A percentile compares a stretch with the other conserved stretches of the same genome.
Conservation (phyloP, 2,113 vertebrate genomes). For the Dipodomys ordii region DNA sequence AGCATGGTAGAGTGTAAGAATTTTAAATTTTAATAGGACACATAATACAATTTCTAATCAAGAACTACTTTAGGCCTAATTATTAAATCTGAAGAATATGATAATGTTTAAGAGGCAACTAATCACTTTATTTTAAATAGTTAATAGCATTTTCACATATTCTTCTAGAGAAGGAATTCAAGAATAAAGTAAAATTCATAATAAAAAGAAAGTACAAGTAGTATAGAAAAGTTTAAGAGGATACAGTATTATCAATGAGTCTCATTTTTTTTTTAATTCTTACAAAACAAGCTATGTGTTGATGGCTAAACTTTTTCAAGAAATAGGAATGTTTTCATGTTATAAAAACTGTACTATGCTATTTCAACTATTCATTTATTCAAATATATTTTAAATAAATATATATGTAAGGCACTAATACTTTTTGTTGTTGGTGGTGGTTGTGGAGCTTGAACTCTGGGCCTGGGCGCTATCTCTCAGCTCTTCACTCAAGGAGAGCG, state of each 20-base stretch:
- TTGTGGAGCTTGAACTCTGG: no score
- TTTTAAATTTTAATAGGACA: constrained; percentile 64
- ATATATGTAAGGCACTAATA: background rate
- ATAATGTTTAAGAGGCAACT: constrained; percentile 48
- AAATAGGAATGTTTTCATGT: background rate
- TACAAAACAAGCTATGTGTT: constrained; percentile 41
- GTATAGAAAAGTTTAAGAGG: constrained; percentile 55
- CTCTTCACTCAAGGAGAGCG: no score
- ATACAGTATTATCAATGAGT: constrained; percentile 64
- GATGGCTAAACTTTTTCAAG: background rate
- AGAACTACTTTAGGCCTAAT: constrained; percentile 51
- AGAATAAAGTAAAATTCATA: constrained; percentile 70
- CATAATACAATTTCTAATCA: constrained; percentile 58
- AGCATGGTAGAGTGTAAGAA: constrained; percentile 57
- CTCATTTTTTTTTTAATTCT: constrained; percentile 42
- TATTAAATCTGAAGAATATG: constrained; percentile 68
- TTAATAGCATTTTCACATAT: constrained; percentile 63
- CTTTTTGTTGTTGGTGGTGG: no score
- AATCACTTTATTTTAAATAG: constrained; percentile 70
- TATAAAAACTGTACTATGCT: constrained; percentile 20
- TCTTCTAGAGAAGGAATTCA: constrained; percentile 65
- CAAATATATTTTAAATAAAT: constrained; percentile 48
- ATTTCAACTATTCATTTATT: constrained; percentile 18
- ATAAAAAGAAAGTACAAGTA: constrained; percentile 75
- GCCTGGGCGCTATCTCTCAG: no score